These are phyloP conservation scores for Potamilus streckersoni DNA, from an alignment of 1,140 invertebrate species.

Conservation along the genomic window DNA sequence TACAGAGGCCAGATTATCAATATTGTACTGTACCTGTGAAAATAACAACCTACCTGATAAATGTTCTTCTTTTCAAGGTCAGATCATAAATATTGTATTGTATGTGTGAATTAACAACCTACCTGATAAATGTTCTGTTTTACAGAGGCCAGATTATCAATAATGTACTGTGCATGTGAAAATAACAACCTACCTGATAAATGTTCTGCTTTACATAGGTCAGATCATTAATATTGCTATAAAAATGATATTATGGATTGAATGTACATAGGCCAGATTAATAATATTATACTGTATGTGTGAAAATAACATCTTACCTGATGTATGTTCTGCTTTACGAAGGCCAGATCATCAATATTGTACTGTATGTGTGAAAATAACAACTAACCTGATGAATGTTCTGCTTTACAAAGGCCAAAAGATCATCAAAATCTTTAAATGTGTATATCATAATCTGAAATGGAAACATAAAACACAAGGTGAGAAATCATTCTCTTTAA, in stretches of 20 bases:
- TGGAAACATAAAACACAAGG: conserved; percentile 3
- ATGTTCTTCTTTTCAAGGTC: conserved; percentile 50
- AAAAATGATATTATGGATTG: too few relatives aligned
- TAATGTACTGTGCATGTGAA: neutral
- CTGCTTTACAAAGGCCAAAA: conserved; percentile 51
- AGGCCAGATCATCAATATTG: neutral
- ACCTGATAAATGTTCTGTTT: conserved; percentile 53
- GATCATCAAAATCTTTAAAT: conserved; percentile 51
- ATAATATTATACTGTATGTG: too few relatives aligned
- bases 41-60: conserved; percentile 34
- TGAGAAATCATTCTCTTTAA: too few relatives aligned
- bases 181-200: conserved; percentile 34
- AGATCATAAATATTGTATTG: conserved; percentile 40
- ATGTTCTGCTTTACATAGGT: conserved; percentile 51
- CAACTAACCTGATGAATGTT: conserved; percentile 46
- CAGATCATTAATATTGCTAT: conserved; percentile 44
- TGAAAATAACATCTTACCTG: too few relatives aligned
- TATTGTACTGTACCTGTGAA: neutral
- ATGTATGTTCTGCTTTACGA: too few relatives aligned
- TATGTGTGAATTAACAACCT: conserved; percentile 1
- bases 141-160: conserved; percentile 50
- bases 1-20: conserved; percentile 50
- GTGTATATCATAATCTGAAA: conserved; percentile 58
- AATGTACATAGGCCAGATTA: too few relatives aligned
- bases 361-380: neutral